Evolutionary conservation across 1,140 invertebrate species (phyloP).

Genomic region (Apis mellifera): Amel_HAv3.1 CM009935.2:770001-770500

Average conservation of each 20-base stretch:
- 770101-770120: neutral
- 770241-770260: neutral
- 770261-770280: neutral
- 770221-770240: slow-evolving; percentile 10
- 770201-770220: neutral
- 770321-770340: neutral
- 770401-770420: slow-evolving; percentile 6
- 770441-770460: slow-evolving; percentile 62
- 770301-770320: neutral
- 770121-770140: neutral
- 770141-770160: neutral
- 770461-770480: slow-evolving; percentile 36
- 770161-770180: neutral
- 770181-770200: neutral
- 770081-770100: neutral
- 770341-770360: slow-evolving; percentile 32
- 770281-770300: neutral
- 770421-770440: slow-evolving; percentile 64
- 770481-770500: slow-evolving; percentile 60
- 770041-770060: neutral
- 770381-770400: slow-evolving; percentile 31
- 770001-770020: neutral
- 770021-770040: neutral
- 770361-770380: slow-evolving; percentile 62
- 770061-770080: neutral